Evolutionary conservation across 1,140 invertebrate genomes (phyloP).

Genomic region (Conus betulinus): DNA sequence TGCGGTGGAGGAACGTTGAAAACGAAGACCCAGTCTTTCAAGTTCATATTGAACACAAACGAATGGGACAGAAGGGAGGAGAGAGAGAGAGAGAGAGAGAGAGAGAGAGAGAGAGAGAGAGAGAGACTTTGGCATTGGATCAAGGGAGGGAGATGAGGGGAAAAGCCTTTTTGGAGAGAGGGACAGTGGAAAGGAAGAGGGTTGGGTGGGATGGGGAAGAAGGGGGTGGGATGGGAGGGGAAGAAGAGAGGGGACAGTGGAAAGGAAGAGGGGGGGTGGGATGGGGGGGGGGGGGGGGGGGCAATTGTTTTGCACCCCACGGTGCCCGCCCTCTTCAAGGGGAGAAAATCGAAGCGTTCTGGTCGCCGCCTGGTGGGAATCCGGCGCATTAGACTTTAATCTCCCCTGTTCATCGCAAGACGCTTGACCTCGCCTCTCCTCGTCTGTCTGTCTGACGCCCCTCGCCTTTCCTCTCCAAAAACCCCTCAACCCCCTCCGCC

Average conservation of each 20-base stretch:
- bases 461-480: too few species aligned
- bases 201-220: too few species aligned
- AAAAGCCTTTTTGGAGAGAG: neutral
- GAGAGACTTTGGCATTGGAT: too few species aligned
- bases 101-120: too few species aligned
- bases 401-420: neutral
- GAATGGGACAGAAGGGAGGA: too few species aligned
- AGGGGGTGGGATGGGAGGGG: neutral
- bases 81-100: too few species aligned
- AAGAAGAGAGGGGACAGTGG: neutral
- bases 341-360: neutral
- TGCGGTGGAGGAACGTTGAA: too few species aligned
- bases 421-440: neutral
- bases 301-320: too few species aligned
- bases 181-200: neutral
- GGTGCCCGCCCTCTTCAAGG: neutral
- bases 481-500: neutral
- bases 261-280: neutral
- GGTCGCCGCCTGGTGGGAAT: neutral
- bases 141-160: neutral
- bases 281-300: neutral
- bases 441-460: constrained; percentile 1
- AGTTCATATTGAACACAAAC: too few species aligned
- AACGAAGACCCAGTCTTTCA: too few species aligned
- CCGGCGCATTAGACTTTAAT: constrained; percentile 4